These are phyloP conservation scores for Bolborhynchus lineola DNA, from an alignment of 2,113 vertebrate genomes.

Conservation along the genomic window DNA sequence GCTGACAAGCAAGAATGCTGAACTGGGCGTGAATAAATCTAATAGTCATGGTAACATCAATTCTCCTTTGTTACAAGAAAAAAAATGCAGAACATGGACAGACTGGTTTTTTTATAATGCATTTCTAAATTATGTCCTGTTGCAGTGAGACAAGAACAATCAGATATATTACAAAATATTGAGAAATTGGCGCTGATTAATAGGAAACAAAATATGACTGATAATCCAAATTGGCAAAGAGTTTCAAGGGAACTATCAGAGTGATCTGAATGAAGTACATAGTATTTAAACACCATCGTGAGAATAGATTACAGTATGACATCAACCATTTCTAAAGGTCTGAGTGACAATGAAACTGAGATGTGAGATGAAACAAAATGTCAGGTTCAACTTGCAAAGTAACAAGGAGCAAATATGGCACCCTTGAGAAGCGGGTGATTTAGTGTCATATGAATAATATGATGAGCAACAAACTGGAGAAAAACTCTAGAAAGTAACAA, in stretches of 20 bases:
- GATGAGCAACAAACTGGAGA: neutral
- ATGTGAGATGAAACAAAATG: constrained; percentile 51
- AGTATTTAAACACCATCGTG: constrained; percentile 15
- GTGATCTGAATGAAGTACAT: neutral
- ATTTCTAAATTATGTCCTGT: neutral
- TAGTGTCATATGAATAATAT: neutral
- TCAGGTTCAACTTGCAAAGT: neutral
- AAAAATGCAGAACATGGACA: neutral
- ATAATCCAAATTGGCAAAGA: neutral
- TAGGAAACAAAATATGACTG: neutral
- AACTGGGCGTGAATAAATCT: neutral
- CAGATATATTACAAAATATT: neutral
- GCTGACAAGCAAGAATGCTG: neutral
- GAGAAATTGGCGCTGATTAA: neutral
- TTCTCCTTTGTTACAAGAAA: neutral
- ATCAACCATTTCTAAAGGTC: constrained; percentile 48
- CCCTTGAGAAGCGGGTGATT: neutral
- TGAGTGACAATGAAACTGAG: constrained; percentile 43
- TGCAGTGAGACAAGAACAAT: neutral
- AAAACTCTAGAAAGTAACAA: neutral
- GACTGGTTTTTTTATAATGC: neutral
- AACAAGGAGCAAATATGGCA: neutral
- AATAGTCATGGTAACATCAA: neutral
- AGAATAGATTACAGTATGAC: constrained; percentile 15
- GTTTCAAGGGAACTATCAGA: neutral